Conservation (phyloP, 2,888 invertebrate genomes). For the Diploptera punctata region DNA sequence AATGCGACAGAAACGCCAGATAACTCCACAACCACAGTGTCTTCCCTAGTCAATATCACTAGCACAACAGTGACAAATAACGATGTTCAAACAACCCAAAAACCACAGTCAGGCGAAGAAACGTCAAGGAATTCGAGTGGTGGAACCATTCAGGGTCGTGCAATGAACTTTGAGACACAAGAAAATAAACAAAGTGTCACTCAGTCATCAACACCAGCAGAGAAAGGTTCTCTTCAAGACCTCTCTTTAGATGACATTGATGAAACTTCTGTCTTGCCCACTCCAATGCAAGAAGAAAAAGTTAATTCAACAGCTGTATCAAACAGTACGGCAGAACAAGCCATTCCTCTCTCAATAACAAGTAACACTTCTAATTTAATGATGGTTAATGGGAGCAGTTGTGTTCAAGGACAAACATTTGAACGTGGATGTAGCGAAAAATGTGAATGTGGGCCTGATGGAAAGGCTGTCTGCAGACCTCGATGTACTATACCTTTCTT, state of each 20-base stretch:
- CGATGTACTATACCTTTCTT: slow-evolving; percentile 74
- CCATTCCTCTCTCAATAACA: background rate
- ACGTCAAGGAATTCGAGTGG: background rate
- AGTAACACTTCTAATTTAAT: background rate
- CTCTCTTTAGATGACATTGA: slow-evolving; percentile 41
- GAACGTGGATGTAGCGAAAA: slow-evolving; percentile 78
- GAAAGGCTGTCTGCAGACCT: slow-evolving; percentile 71
- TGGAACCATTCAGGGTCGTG: background rate
- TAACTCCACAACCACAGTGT: background rate
- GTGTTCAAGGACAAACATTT: slow-evolving; percentile 66
- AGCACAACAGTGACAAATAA: background rate
- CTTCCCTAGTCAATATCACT: background rate
- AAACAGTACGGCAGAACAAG: background rate
- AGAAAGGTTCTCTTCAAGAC: slow-evolving; percentile 37
- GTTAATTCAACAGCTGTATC: background rate
- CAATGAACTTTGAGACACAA: slow-evolving; percentile 4
- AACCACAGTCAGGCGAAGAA: slow-evolving; percentile 5
- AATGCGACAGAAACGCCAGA: background rate
- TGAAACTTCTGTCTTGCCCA: slow-evolving; percentile 6
- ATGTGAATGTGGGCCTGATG: slow-evolving; percentile 72
- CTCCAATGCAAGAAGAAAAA: background rate
- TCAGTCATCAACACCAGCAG: background rate
- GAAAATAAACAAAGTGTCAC: background rate
- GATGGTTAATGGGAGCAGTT: background rate
- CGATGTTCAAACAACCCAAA: background rate